Evolutionary conservation across 53 echinoderm and acorn worm species (phyloP), one percentile per base, ranked within the genome.

Genomic region (Holothuria leucospilota): DNA sequence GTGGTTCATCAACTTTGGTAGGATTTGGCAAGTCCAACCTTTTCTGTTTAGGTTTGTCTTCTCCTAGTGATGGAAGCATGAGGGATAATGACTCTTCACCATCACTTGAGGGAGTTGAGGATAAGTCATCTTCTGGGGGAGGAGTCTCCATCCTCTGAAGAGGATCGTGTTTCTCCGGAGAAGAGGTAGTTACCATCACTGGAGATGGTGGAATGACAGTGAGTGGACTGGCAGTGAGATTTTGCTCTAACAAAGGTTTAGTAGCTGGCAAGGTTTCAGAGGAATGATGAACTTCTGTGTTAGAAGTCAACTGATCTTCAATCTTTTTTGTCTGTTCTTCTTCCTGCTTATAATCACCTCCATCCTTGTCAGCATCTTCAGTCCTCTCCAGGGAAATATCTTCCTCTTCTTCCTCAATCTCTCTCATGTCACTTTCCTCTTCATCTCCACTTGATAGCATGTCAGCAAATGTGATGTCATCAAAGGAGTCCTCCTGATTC

Each of bases 381-480:
- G 8, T 29, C 7, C 28, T 51, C 21, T 51, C 51, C 20, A 59
- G 20, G 20, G 0, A 1, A 39, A 10, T 10, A 66, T 66, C 68
- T 13, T 83, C 84, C 39, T 66, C 67, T 39, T 20, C 39, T 12
- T 27, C 4, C 34, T 30, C 28, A 67, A 27, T 67, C 13, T 60
- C 29, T 16, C 39, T 24, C n/a, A 21, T 5, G 13, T 67, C 84
- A 38, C 65, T 49, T 20, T 83, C 84, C 34, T 83, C 34, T 23
- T 80, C 80, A 56, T 59, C 59, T 27, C 61, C 80, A 21, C 59
- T 80, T 59, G 80, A 80, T 15, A 80, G 2, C 80, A 80, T 59
- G 80, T 80, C 80, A 8, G 80, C 80, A 59, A 80, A 80, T 34
- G 80, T 80, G 29, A 80, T 80, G 80, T 80, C 80, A 60, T 80